Base-by-base conservation (phyloP, 2,113 vertebrate species). In the Struthidea cinerea region DNA sequence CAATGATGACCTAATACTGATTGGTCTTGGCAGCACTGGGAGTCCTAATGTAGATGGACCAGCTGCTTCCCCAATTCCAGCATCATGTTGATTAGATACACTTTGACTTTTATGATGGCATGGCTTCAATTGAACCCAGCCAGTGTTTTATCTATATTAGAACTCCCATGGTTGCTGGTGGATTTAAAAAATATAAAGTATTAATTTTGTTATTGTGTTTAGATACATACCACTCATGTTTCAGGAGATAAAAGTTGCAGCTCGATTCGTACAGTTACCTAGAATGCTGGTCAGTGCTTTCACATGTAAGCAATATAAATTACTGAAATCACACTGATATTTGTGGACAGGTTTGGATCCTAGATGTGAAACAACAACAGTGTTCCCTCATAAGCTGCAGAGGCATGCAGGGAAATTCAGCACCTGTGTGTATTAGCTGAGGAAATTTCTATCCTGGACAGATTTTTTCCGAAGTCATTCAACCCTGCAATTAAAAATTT, bases 21-120 rank as follows among this genome's bases (percentile, higher is more conserved):
- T 94, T 50, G 44, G 52, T 85, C 22, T 24, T 91, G 90, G 79
- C 83, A 88, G 79, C 59, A 13, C 9, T 37, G 56, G 50, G 68
- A 76, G 50, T 50, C 50, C 50, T 86, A n/a, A 77, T 57, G 77
- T 37, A 49, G 69, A 26, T 37, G 30, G 55, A 44, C 39, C 75
- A 83, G 92, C 79, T 93, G 90, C 83, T 92, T 10, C 67, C 35
- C 16, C 12, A 7, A 86, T 91, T 70, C 61, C 47, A 70, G 15
- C n/a, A 74, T 82, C 60, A 7, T 0, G 7, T 44, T 86, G 49
- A 68, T 92, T 92, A 82, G 26, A 82, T 93, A 86, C 44, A 47
- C 35, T 89, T 91, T 42, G 78, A 61, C 61, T 92, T 71, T 71
- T 37, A 47, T 41, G 41, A 56, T 67, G 30, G 37, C 5, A 3